Evolutionary conservation across 2,113 vertebrate species (phyloP).

Genomic region (Atrichornis clamosus): DNA sequence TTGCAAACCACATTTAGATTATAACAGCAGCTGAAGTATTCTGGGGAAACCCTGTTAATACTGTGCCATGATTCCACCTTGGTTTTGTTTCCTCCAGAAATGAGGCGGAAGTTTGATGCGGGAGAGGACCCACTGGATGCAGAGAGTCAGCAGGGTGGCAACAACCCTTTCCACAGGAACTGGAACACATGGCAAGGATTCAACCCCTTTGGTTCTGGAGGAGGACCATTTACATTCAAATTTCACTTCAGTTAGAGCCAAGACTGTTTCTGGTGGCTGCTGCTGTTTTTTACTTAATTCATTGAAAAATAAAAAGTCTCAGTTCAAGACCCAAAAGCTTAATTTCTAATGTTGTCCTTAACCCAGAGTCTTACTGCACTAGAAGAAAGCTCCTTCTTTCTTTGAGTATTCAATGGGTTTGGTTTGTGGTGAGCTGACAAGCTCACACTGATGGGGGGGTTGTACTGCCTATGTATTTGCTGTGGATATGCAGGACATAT

Average conservation of each 20-base stretch:
- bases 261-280: constrained; percentile 50
- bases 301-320: constrained; percentile 67
- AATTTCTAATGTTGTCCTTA: constrained; percentile 59
- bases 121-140: constrained; percentile 96
- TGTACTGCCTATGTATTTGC: neutral
- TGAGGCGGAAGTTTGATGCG: constrained; percentile 92
- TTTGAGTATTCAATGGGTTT: neutral
- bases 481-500: neutral
- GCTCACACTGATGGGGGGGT: neutral
- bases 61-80: neutral
- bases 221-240: constrained; percentile 95
- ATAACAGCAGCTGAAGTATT: neutral
- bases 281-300: constrained; percentile 55
- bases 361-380: constrained; percentile 60
- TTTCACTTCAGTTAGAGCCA: constrained; percentile 91
- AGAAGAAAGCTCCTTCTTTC: neutral
- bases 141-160: constrained; percentile 88
- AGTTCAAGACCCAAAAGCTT: constrained; percentile 59
- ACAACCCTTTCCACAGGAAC: constrained; percentile 83
- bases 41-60: neutral
- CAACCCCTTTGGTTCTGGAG: constrained; percentile 92
- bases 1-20: neutral
- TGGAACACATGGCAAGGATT: constrained; percentile 93
- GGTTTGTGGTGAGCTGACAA: neutral
- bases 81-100: constrained; percentile 77